Base-by-base conservation (phyloP, 2,888 invertebrate species). In the Hartigia nigra region DNA sequence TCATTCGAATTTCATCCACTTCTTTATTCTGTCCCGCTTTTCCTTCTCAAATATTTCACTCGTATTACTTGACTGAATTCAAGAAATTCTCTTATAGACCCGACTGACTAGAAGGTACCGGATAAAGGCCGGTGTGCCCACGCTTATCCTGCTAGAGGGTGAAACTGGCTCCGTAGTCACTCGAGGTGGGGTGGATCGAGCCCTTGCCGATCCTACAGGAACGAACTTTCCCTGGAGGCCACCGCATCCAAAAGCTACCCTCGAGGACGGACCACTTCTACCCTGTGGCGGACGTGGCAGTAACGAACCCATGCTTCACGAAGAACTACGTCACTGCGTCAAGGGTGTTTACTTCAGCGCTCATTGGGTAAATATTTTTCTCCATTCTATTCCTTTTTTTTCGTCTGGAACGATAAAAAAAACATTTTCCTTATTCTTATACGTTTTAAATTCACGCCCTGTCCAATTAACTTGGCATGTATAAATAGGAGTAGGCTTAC, bases 321-420 rank as follows among this genome's bases (percentile, higher is more conserved):
- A 93, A 32, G 94, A 95, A 81, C 90, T 95, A 32, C 93, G 95
- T 0, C 93, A 93, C 85, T 94, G 94, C 84, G 93, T 96, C 77
- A 95, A 95, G 87, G 97, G 96, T 70, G 94, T 97, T 86, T 97
- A 97, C 90, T 97, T 97, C 91, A 96, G 97, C 79, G 97, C 97
- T 32, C 96, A 97, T 91, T 97, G 97, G 97, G 97, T 97, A 92
- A 93, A 94, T 91, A 34, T 76, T 55, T 55, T 55, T 23, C 55
- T 55, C 55, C 23, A 55, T 55, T 55, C 55, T 55, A 14, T 55
- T 55, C n/a, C n/a, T n/a, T 55, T 55, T 14, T 23, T 55, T 55
- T 55, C 55, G 23, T 55, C 55, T 23, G 55, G 23, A 55, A 55
- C 9, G 55, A 55, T 9, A 55, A 55, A 55, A 55, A 37, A 1